Evolutionary conservation across 2,888 invertebrate genomes (phyloP).

Genomic region (Acrocyrtus sp.): DNA sequence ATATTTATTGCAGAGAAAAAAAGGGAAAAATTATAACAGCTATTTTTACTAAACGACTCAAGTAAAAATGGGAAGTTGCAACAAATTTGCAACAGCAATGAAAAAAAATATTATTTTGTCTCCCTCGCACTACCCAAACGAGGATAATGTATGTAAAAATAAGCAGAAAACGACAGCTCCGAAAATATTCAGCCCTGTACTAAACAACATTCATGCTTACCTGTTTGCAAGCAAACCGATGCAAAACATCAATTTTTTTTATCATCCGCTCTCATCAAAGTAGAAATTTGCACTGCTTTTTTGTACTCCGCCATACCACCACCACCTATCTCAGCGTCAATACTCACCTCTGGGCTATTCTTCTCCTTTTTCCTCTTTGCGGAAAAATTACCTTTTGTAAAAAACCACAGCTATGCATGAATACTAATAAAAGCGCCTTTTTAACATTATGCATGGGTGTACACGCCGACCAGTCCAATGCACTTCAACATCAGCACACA

Average conservation of each 20-base stretch:
- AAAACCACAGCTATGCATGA: constrained; percentile 37
- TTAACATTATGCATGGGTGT: no score
- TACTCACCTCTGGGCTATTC: constrained; percentile 27
- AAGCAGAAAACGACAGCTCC: no score
- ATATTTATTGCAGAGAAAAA: background rate
- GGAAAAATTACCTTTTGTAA: constrained; percentile 10
- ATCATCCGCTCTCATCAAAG: background rate
- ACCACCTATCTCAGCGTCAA: background rate
- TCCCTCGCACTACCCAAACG: no score
- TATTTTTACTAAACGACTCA: background rate
- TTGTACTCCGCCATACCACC: background rate
- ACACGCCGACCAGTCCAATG: background rate
- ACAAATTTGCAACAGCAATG: background rate
- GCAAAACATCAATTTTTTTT: no score
- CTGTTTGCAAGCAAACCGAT: no score
- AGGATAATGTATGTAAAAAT: no score
- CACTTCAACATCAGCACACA: background rate
- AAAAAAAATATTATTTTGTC: no score
- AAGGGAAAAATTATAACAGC: no score
- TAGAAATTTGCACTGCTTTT: background rate
- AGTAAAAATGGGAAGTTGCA: background rate
- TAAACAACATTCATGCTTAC: no score
- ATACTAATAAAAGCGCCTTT: constrained; percentile 25
- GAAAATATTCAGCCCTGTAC: no score
- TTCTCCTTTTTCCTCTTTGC: constrained; percentile 11